Conservation (phyloP, 2,113 vertebrate genomes). For the Echinops telfairi region DNA sequence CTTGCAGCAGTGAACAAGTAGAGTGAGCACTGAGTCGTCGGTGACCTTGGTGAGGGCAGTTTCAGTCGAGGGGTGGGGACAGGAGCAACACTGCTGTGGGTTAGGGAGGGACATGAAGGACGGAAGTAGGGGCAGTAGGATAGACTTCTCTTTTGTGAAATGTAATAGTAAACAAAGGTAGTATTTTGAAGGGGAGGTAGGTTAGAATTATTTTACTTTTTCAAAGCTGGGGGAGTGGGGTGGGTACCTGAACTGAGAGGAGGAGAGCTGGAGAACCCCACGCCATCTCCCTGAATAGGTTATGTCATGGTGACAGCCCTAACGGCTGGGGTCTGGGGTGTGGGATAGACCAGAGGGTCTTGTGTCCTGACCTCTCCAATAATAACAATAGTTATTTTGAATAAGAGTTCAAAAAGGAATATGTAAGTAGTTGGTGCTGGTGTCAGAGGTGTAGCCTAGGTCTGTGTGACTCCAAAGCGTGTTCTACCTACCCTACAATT, state of each 20-base stretch:
- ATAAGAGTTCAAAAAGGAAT: too few species aligned
- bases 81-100: slow-evolving; percentile 38
- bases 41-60: slow-evolving; percentile 28
- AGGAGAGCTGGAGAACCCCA: slow-evolving; percentile 28
- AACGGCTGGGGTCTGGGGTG: not conserved
- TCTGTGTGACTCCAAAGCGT: too few species aligned
- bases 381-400: not conserved
- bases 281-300: not conserved
- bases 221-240: not conserved
- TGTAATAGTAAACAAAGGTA: not conserved
- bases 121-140: slow-evolving; percentile 23
- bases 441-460: too few species aligned
- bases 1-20: slow-evolving; percentile 17
- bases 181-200: slow-evolving; percentile 54
- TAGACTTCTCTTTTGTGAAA: slow-evolving; percentile 64
- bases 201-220: slow-evolving; percentile 43
- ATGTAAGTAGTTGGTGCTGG: too few species aligned
- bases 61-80: slow-evolving; percentile 27
- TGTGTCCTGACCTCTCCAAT: not conserved
- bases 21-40: slow-evolving; percentile 50
- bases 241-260: slow-evolving; percentile 25
- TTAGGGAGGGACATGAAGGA: slow-evolving; percentile 24
- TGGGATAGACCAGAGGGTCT: slow-evolving; percentile 3
- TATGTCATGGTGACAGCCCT: not conserved
- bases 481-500: too few species aligned